Conservation (phyloP, 1,140 invertebrate species). For the Hylaeus anthracinus region DNA sequence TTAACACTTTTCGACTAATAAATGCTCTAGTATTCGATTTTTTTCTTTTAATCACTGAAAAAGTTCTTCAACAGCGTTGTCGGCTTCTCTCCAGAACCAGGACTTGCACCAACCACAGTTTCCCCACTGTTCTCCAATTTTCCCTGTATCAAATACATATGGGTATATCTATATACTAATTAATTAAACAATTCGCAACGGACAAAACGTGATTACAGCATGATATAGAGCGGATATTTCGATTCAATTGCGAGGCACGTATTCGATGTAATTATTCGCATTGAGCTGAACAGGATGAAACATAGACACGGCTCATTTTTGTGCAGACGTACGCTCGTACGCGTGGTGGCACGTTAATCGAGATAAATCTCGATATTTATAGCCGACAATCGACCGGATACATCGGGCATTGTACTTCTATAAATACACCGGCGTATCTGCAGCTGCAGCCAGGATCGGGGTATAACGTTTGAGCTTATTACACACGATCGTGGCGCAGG, state of each 20-base stretch:
- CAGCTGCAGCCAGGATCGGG: conserved; percentile 50
- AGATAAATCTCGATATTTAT: conserved; percentile 71
- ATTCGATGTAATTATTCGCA: conserved; percentile 7
- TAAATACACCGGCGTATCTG: conserved; percentile 57
- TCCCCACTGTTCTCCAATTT: not conserved
- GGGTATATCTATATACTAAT: not conserved
- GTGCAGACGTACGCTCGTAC: conserved; percentile 4
- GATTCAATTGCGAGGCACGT: not conserved
- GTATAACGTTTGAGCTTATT: conserved; percentile 61
- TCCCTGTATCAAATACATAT: not conserved
- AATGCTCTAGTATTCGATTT: too few relatives aligned
- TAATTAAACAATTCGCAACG: conserved; percentile 4
- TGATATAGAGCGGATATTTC: not conserved
- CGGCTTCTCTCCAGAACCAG: too few relatives aligned
- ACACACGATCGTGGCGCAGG: conserved; percentile 50
- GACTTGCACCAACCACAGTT: too few relatives aligned
- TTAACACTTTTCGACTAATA: too few relatives aligned
- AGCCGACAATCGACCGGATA: conserved; percentile 62
- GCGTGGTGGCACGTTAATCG: conserved; percentile 61
- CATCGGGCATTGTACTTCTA: conserved; percentile 54
- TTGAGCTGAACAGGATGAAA: conserved; percentile 2
- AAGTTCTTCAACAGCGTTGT: too few relatives aligned
- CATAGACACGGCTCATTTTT: conserved; percentile 35
- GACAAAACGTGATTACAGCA: not conserved
- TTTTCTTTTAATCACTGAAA: too few relatives aligned